A percentile compares a stretch with the other conserved stretches of the same genome.
phyloP scores from a whole-genome alignment of 2,797 vertebrate genomes.

The Gymnothorax javanicus region DNA sequence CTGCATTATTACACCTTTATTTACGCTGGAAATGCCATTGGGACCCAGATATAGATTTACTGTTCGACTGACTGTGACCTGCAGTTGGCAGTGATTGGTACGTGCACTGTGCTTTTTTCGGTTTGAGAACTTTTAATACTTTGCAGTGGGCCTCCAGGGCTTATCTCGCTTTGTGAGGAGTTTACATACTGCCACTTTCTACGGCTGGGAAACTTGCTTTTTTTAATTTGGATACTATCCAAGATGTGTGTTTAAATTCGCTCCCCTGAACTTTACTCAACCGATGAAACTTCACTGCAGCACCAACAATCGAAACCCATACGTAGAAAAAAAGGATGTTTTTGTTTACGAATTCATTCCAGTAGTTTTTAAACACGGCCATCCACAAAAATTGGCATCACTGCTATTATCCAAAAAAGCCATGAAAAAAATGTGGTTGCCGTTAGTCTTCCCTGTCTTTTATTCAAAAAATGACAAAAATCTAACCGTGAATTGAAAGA shows the following conservation, averaged over 20 bases:
- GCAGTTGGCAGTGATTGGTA: not conserved
- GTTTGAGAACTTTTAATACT: not conserved
- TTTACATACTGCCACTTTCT: not conserved
- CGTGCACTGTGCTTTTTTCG: not conserved
- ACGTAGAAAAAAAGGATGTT: not conserved
- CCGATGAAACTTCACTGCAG: not conserved
- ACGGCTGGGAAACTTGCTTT: not conserved
- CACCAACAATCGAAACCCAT: not conserved
- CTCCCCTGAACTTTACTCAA: not conserved
- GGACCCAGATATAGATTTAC: not conserved
- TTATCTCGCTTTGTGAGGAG: not conserved
- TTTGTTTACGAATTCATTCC: not conserved
- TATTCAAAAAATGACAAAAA: no score
- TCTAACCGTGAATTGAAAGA: no score
- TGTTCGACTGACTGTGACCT: not conserved
- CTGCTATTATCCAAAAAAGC: no score
- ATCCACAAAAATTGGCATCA: no score
- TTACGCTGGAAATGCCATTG: not conserved
- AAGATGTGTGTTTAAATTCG: not conserved
- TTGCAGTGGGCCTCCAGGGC: not conserved
- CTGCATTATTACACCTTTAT: not conserved
- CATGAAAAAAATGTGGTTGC: no score
- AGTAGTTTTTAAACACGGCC: not conserved
- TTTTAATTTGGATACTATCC: not conserved
- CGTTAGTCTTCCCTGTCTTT: no score